phyloP scores from a whole-genome alignment of 2,113 vertebrate species.

The Misgurnus mizolepis region DNA sequence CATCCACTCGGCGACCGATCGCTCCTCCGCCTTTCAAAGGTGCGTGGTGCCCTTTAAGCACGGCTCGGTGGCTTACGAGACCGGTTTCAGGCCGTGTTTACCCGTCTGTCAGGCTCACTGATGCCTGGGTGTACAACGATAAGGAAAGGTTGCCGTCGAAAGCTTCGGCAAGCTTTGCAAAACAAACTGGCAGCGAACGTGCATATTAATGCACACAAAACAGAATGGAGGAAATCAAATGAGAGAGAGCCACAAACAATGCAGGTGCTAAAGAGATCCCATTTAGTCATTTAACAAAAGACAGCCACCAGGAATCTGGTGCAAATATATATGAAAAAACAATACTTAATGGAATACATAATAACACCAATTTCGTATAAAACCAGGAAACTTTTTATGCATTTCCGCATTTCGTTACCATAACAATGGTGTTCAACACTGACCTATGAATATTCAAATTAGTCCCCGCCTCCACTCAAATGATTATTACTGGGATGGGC shows the following conservation, averaged over 20 bases:
- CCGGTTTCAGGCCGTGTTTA: conserved; percentile 37
- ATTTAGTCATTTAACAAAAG: conserved; percentile 55
- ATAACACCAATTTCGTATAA: too few relatives aligned
- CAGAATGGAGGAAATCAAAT: conserved; percentile 35
- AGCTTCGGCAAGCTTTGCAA: conserved; percentile 35
- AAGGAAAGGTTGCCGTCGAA: conserved; percentile 53
- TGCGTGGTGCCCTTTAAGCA: conserved; percentile 40
- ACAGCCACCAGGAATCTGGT: not conserved
- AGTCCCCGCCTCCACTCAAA: too few relatives aligned
- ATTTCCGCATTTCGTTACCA: too few relatives aligned
- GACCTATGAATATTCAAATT: too few relatives aligned
- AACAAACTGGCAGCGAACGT: conserved; percentile 36
- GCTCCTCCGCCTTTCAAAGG: conserved; percentile 35
- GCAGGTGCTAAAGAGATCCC: conserved; percentile 55
- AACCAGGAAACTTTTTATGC: too few relatives aligned
- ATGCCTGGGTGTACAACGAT: conserved; percentile 39
- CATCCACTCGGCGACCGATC: conserved; percentile 1
- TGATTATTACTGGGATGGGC: too few relatives aligned
- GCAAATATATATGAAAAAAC: too few relatives aligned
- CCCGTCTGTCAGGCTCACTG: conserved; percentile 45
- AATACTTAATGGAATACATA: too few relatives aligned
- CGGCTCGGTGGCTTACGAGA: conserved; percentile 44
- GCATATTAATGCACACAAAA: conserved; percentile 53
- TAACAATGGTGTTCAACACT: too few relatives aligned
- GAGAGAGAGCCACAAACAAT: conserved; percentile 43